Conservation (phyloP, 1,140 invertebrate genomes). For the Heliconius hermathena region DNA sequence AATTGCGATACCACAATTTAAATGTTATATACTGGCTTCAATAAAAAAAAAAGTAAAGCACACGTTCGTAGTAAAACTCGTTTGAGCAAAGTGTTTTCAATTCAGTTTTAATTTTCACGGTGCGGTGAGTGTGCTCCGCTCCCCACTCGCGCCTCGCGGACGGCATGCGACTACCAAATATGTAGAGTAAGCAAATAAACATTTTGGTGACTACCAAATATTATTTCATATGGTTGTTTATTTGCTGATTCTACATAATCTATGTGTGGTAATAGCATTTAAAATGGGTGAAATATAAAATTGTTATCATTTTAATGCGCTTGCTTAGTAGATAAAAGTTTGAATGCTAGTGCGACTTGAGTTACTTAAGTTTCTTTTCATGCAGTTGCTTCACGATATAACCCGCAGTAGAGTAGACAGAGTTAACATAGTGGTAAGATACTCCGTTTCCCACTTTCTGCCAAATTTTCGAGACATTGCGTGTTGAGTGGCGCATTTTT, state of each 20-base stretch:
- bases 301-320: neutral
- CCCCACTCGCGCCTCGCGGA: neutral
- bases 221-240: conserved; percentile 20
- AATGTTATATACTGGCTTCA: conserved; percentile 20
- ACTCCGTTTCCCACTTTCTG: no score
- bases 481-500: no score
- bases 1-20: conserved; percentile 27
- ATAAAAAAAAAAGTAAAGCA: conserved; percentile 19
- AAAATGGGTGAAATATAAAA: neutral
- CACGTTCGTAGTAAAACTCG: conserved; percentile 24
- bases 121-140: conserved; percentile 16
- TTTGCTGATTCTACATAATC: neutral
- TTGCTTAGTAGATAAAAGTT: neutral
- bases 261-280: neutral
- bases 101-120: conserved; percentile 30
- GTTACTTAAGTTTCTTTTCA: no score
- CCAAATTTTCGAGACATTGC: no score
- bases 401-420: no score
- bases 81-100: conserved; percentile 31
- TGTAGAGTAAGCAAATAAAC: no score
- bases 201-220: conserved; percentile 12
- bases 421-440: no score
- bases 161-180: neutral
- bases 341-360: no score
- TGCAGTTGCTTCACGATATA: no score